Conservation (phyloP, 1,140 invertebrate genomes). For the Zophobas atratus region DNA sequence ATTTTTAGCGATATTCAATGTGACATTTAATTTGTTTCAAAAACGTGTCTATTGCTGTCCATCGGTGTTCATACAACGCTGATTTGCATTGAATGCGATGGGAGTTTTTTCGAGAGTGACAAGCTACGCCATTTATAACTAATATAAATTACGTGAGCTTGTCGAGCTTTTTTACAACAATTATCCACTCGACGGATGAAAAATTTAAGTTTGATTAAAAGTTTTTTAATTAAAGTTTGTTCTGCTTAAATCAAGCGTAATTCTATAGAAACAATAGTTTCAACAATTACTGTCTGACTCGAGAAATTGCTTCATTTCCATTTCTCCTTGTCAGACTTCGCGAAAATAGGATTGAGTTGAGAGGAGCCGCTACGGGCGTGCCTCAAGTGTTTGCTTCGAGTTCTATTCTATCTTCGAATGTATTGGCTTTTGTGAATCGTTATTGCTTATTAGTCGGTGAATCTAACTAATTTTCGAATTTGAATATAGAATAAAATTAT, state of each 20-base stretch:
- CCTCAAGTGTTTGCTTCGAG: neutral
- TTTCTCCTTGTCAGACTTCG: neutral
- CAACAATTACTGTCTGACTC: slow-evolving; percentile 3
- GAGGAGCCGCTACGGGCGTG: neutral
- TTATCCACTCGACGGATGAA: slow-evolving; percentile 9
- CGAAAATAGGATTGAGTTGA: neutral
- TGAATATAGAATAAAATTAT: neutral
- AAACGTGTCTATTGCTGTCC: slow-evolving; percentile 18
- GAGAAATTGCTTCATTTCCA: neutral
- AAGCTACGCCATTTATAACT: slow-evolving; percentile 26
- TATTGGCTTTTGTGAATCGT: no score
- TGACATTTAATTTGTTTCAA: slow-evolving; percentile 40
- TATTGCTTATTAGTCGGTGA: no score
- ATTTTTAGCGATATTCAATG: slow-evolving; percentile 27
- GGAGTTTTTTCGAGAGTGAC: slow-evolving; percentile 5
- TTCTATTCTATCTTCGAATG: no score
- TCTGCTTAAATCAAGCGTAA: slow-evolving; percentile 25
- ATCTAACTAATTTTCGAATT: no score
- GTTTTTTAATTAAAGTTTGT: slow-evolving; percentile 42
- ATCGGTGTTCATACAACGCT: neutral
- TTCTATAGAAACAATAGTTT: slow-evolving; percentile 40
- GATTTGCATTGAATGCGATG: slow-evolving; percentile 32
- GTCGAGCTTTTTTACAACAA: slow-evolving; percentile 12
- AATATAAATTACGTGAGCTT: slow-evolving; percentile 7
- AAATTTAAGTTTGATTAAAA: slow-evolving; percentile 44